Evolutionary conservation across 1,140 invertebrate genomes (phyloP).

Genomic region (Centruroides sculpturatus): DNA sequence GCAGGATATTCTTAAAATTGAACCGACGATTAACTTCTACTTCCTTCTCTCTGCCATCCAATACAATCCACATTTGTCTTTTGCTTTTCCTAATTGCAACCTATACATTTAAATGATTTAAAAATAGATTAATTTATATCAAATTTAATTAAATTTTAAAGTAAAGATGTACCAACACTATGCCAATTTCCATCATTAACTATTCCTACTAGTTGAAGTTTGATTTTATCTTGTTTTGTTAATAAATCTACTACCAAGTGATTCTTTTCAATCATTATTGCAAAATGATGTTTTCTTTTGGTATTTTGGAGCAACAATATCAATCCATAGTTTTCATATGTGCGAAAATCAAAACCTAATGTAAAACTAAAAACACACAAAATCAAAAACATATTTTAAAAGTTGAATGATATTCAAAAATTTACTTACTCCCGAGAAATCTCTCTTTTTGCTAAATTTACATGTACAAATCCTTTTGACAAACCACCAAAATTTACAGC

Average conservation of each 20-base stretch:
- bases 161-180: constrained; percentile 30
- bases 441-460: constrained; percentile 23
- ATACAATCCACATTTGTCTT: not conserved
- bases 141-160: not conserved
- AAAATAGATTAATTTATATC: not conserved
- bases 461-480: constrained; percentile 47
- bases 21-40: not conserved
- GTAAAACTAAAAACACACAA: constrained; percentile 36
- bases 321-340: constrained; percentile 68
- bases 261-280: constrained; percentile 52
- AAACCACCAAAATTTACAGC: constrained; percentile 75
- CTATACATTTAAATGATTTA: not conserved
- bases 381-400: not conserved
- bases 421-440: constrained; percentile 10
- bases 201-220: constrained; percentile 42
- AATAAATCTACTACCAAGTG: constrained; percentile 47
- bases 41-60: not conserved
- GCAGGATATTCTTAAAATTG: not conserved
- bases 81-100: not conserved
- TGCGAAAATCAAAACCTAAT: constrained; percentile 60
- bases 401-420: not conserved
- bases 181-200: constrained; percentile 77
- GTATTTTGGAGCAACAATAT: constrained; percentile 45
- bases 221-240: constrained; percentile 37
- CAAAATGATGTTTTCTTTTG: constrained; percentile 44